phyloP scores from a whole-genome alignment of 2,888 invertebrate genomes.

The Ophion ellenae region DNA sequence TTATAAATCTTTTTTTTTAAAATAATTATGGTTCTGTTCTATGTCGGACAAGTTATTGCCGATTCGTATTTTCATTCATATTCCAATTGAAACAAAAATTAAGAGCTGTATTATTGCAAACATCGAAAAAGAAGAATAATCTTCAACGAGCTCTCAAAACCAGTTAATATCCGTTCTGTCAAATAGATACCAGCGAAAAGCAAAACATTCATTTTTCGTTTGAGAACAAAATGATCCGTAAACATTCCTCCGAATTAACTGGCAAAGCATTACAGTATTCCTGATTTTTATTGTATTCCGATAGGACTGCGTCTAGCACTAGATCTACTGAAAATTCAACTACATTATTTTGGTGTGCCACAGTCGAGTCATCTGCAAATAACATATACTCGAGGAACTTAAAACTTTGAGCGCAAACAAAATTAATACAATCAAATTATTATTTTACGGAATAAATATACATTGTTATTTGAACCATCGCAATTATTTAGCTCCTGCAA shows the following conservation, averaged over 20 bases:
- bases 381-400: neutral
- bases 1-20: neutral
- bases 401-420: neutral
- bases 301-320: neutral
- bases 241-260: neutral
- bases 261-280: neutral
- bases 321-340: neutral
- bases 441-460: conserved; percentile 5
- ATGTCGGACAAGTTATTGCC: too few species aligned
- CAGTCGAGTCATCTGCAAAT: neutral
- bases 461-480: neutral
- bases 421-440: neutral
- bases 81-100: too few species aligned
- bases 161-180: neutral
- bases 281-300: neutral
- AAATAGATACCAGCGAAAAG: neutral
- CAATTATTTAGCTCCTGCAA: neutral
- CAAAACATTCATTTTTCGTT: neutral
- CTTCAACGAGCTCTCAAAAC: too few species aligned
- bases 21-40: neutral
- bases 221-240: neutral
- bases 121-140: too few species aligned
- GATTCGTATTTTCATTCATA: neutral
- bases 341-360: neutral
- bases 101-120: too few species aligned